These are phyloP conservation scores for Alca torda DNA, from an alignment of 2,797 vertebrate species.

Conservation along the genomic window DNA sequence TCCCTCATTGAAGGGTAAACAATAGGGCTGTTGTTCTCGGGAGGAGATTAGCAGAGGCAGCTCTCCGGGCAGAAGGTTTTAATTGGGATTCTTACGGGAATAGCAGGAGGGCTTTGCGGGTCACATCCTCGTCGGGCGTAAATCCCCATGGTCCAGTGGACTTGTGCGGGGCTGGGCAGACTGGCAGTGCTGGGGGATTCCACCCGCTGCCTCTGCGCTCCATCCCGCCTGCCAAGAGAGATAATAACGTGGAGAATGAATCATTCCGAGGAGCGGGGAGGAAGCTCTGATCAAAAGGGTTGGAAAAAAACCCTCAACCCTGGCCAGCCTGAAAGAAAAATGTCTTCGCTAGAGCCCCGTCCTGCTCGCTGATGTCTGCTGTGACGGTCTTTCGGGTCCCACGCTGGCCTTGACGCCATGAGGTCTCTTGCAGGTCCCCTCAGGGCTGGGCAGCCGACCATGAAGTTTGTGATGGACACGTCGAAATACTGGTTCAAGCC, in stretches of 20 bases:
- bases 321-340: neutral
- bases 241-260: neutral
- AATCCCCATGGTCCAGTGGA: neutral
- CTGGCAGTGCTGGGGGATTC: neutral
- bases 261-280: neutral
- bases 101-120: neutral
- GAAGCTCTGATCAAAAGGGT: neutral
- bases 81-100: constrained; percentile 12
- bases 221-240: constrained; percentile 13
- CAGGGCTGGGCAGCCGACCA: constrained; percentile 81
- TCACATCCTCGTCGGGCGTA: neutral
- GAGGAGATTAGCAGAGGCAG: constrained; percentile 1
- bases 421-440: constrained; percentile 64
- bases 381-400: neutral
- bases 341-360: neutral
- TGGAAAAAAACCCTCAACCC: neutral
- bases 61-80: neutral
- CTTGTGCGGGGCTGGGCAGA: neutral
- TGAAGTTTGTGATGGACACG: constrained; percentile 94
- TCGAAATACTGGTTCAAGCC: constrained; percentile 94
- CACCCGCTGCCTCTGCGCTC: neutral
- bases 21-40: constrained; percentile 24
- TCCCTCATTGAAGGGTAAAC: neutral
- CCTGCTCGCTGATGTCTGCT: neutral
- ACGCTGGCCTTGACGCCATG: neutral